Percentiles rank a stretch among this genome's conserved stretches.
Evolutionary conservation across 2,113 vertebrate genomes (phyloP).

Genomic region (Nannobrachium achirus): DNA sequence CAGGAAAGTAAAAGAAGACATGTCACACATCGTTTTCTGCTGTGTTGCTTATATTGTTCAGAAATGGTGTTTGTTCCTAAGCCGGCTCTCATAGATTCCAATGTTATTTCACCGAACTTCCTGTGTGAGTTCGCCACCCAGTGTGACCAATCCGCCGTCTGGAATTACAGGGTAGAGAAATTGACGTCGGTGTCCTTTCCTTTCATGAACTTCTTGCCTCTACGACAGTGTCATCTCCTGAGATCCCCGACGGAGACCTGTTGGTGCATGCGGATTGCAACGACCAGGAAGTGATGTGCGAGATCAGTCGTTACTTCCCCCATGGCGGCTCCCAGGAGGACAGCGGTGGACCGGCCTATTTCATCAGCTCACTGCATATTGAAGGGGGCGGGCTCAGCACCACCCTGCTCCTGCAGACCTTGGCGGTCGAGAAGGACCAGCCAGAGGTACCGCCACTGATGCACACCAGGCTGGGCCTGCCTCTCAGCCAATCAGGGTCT

Average conservation of each 20-base stretch:
- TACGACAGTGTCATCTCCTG: constrained; percentile 61
- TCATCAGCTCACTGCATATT: constrained; percentile 77
- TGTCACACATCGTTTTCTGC: too few relatives aligned
- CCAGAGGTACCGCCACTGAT: constrained; percentile 42
- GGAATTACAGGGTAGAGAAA: too few relatives aligned
- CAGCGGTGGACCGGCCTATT: constrained; percentile 54
- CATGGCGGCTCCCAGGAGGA: constrained; percentile 34
- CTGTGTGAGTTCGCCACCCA: too few relatives aligned
- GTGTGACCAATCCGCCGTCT: too few relatives aligned
- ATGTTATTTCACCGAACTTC: too few relatives aligned
- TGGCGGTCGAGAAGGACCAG: constrained; percentile 33
- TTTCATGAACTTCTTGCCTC: neutral
- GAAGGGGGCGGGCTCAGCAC: constrained; percentile 72
- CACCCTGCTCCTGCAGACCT: constrained; percentile 76
- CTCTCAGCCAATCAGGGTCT: constrained; percentile 76
- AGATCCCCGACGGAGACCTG: constrained; percentile 72
- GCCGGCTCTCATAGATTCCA: too few relatives aligned
- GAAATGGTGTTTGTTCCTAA: too few relatives aligned
- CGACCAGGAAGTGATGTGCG: constrained; percentile 80
- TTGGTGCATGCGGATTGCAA: constrained; percentile 84
- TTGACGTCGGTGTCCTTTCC: neutral
- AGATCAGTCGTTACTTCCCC: constrained; percentile 77
- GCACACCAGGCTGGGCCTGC: constrained; percentile 74
- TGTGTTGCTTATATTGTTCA: too few relatives aligned
- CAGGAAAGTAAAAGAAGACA: too few relatives aligned